Evolutionary conservation across 2,888 invertebrate species (phyloP), one percentile per base, ranked within the genome.

Genomic region (Clanis bilineata): DNA sequence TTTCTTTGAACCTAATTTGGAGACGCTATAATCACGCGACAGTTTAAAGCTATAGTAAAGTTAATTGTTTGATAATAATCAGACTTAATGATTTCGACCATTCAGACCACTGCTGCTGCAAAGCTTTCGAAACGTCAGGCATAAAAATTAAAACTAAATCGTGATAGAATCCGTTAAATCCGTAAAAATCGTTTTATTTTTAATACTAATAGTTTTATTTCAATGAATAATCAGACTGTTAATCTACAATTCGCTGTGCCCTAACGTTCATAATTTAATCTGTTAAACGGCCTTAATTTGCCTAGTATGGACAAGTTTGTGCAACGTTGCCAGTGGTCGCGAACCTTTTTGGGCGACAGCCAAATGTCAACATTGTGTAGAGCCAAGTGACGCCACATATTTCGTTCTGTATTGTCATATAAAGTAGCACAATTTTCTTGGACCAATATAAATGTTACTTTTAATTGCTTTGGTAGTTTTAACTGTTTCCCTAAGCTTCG

Each of bases 331-430:
- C 32, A 51, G 51, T 51, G 51, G 51, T 51, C 32, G 51, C 51
- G 10, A 51, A 51, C 32, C 51, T 51, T 51, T 51, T 51, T 51
- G 51, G 51, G 51, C 18, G 28, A n/a, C 18, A 18, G 28, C 28
- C 51, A 51, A 32, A 51, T 51, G 51, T 51, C 51, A 51, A 18
- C 32, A 10, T 32, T 47, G 25, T 47, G 23, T 47, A 18, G 28
- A 18, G 51, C 28, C 28, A 47, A 28, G 15, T 51, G 51, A 51
- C 32, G 18, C 51, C 51, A 32, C 32, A 32, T 10, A 51, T 28
- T 51, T 32, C 32, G 18, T 23, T 21, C 22, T n/a, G 9, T 45
- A 45, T 45, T 32, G 51, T 7, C 21, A 51, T 51, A 32, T 25
- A 4, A 51, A 28, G 21, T 32, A 18, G 18, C 1, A 10, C 18